Conservation (phyloP, 2,888 invertebrate genomes). For the Branchellion lobata region DNA sequence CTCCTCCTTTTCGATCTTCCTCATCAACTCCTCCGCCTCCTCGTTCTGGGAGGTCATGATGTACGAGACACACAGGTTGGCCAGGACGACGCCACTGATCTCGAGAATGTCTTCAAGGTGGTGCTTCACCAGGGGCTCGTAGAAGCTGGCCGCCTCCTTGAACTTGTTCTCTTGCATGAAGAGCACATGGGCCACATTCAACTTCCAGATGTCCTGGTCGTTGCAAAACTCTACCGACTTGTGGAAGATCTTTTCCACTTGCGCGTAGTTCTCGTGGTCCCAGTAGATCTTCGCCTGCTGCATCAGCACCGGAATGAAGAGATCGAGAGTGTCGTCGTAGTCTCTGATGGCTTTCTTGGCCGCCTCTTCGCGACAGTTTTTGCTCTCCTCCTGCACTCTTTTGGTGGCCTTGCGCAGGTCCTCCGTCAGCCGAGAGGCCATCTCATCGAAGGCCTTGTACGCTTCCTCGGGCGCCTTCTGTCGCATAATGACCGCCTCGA, state of each 20-base stretch:
- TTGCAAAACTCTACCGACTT: constrained; percentile 97
- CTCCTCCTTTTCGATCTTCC: constrained; percentile 96
- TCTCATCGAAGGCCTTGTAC: constrained; percentile 83
- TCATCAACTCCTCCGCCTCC: constrained; percentile 96
- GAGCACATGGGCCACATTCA: constrained; percentile 96
- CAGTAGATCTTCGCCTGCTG: constrained; percentile 98
- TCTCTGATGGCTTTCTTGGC: constrained; percentile 86
- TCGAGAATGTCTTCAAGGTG: constrained; percentile 87
- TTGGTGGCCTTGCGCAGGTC: constrained; percentile 85
- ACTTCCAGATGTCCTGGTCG: constrained; percentile 92
- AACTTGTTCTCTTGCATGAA: constrained; percentile 99
- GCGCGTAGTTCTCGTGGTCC: constrained; percentile 91
- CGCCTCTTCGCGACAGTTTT: constrained; percentile 82
- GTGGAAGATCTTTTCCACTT: constrained; percentile 93
- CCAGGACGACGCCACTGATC: constrained; percentile 94
- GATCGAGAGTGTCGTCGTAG: constrained; percentile 84
- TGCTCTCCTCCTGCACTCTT: constrained; percentile 79
- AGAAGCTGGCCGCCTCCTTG: constrained; percentile 94
- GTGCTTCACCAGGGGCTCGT: constrained; percentile 94
- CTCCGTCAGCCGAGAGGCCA: constrained; percentile 87
- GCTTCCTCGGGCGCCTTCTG: constrained; percentile 96
- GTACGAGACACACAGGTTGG: constrained; percentile 96
- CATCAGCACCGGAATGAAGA: constrained; percentile 90
- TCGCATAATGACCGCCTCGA: constrained; percentile 93
- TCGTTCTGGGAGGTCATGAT: constrained; percentile 99